A percentile compares a stretch with the other conserved stretches of the same genome.
Conservation (phyloP, 2,888 invertebrate genomes). For the Drosophila recens region DNA sequence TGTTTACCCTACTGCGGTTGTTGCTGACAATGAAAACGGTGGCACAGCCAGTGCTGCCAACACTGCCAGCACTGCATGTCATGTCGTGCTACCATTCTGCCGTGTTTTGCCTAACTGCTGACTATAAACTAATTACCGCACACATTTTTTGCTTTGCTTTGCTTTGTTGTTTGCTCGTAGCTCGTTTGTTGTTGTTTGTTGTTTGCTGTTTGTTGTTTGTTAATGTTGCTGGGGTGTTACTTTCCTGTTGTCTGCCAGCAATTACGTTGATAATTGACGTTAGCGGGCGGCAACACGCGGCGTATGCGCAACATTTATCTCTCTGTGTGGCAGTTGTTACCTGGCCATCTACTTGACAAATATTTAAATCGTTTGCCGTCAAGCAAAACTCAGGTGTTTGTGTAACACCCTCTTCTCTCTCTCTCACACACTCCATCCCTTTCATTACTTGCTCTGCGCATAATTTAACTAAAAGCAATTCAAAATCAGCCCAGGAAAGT, state of each 20-base stretch:
- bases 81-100: conserved; percentile 37
- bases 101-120: conserved; percentile 55
- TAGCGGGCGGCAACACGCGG: conserved; percentile 30
- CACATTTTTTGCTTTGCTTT: conserved; percentile 32
- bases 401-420: not conserved
- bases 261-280: conserved; percentile 55
- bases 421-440: not conserved
- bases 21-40: conserved; percentile 5
- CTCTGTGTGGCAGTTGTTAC: conserved; percentile 13
- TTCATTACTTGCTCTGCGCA: conserved; percentile 41
- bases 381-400: conserved; percentile 27
- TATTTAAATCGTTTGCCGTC: conserved; percentile 70
- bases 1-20: conserved; percentile 21
- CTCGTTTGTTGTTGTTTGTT: conserved; percentile 16
- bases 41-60: conserved; percentile 2
- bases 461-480: conserved; percentile 71
- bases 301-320: conserved; percentile 49
- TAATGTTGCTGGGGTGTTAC: conserved; percentile 30
- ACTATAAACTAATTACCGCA: conserved; percentile 65
- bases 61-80: conserved; percentile 27
- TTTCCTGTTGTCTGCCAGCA: conserved; percentile 38
- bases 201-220: conserved; percentile 22
- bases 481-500: conserved; percentile 46
- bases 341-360: conserved; percentile 52
- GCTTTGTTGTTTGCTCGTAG: conserved; percentile 25